phyloP scores from a whole-genome alignment of 2,888 invertebrate species.

The Allacma fusca region DNA sequence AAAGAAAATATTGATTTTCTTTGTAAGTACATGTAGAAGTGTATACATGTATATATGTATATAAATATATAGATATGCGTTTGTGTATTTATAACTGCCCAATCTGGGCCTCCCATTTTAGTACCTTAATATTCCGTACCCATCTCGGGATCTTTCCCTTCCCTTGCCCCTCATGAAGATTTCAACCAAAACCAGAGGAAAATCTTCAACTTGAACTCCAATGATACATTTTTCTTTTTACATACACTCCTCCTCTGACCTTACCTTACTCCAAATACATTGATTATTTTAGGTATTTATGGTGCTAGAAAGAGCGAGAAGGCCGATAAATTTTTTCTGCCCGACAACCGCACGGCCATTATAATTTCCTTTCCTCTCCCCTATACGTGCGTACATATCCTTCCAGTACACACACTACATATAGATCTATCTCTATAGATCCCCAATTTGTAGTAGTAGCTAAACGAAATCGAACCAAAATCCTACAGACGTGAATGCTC shows the following conservation, averaged over 20 bases:
- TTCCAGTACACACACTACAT: background rate
- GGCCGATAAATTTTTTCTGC: slow-evolving; percentile 16
- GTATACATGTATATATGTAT: background rate
- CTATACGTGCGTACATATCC: no score
- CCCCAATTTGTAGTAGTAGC: background rate
- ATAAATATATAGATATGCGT: no score
- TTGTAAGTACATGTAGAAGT: background rate
- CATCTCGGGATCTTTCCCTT: background rate
- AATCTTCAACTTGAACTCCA: background rate
- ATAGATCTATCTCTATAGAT: background rate
- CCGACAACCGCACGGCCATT: slow-evolving; percentile 7
- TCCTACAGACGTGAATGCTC: background rate
- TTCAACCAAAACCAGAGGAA: background rate
- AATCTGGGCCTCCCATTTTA: no score
- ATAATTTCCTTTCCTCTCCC: background rate
- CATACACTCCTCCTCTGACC: slow-evolving; percentile 2
- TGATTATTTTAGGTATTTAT: slow-evolving; percentile 29
- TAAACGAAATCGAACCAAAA: background rate
- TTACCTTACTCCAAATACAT: background rate
- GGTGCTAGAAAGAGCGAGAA: slow-evolving; percentile 12
- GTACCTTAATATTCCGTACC: background rate
- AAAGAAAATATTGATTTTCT: slow-evolving; percentile 38
- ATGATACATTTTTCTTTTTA: background rate
- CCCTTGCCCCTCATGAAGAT: background rate
- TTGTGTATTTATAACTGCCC: no score